A percentile compares a stretch with the other conserved stretches of the same genome.
These are phyloP conservation scores for Leucopsar rothschildi DNA, from an alignment of 2,113 vertebrate species.

Conservation along the genomic window DNA sequence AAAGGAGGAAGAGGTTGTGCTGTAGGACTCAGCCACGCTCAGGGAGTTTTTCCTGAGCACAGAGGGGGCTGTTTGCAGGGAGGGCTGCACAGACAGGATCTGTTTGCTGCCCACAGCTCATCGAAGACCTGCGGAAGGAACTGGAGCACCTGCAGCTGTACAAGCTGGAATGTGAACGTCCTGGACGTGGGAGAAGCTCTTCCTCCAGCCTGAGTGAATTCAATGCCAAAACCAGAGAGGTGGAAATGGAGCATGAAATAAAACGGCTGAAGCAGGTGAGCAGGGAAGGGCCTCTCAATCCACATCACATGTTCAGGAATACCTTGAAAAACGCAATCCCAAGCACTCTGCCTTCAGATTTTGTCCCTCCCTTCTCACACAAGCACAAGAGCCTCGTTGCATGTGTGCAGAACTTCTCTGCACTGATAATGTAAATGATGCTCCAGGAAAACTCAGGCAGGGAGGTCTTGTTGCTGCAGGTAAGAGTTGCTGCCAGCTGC, in stretches of 20 bases:
- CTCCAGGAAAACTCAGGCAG: background rate
- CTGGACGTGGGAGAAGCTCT: conserved; percentile 80
- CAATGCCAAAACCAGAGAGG: conserved; percentile 85
- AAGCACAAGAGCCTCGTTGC: background rate
- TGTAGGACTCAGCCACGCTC: background rate
- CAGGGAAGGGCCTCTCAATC: background rate
- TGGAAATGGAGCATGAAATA: conserved; percentile 93
- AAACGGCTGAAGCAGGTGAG: conserved; percentile 93
- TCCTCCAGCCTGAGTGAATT: conserved; percentile 84
- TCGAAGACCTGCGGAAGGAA: conserved; percentile 92
- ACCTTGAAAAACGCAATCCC: background rate
- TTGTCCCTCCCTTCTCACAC: background rate
- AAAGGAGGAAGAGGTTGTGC: background rate
- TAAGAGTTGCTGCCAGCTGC: background rate
- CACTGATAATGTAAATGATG: background rate
- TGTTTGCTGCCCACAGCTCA: conserved; percentile 78
- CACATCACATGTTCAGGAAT: background rate
- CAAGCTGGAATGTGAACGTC: conserved; percentile 88
- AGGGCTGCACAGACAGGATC: background rate
- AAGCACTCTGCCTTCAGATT: background rate
- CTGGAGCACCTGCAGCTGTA: conserved; percentile 93
- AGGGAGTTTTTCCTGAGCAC: background rate
- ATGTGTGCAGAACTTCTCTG: background rate
- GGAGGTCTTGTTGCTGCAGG: background rate
- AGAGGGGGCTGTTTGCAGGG: background rate